Evolutionary conservation across 2,113 vertebrate species (phyloP).

Genomic region (Campylorhamphus procurvoides): DNA sequence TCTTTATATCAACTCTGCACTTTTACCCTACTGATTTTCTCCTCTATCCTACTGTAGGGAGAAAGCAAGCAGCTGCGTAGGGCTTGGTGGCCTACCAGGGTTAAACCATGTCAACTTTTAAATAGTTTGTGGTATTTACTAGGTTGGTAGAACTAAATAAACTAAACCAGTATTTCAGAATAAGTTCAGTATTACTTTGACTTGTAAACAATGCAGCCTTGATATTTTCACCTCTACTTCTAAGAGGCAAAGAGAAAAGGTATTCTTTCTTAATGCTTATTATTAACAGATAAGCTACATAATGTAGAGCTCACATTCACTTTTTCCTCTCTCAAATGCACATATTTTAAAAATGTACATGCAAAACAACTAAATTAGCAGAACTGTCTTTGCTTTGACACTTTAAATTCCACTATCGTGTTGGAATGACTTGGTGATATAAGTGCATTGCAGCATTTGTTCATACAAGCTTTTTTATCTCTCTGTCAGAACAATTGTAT

Average conservation of each 20-base stretch:
- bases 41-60: fast-evolving
- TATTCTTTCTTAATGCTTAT: background rate
- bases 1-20: background rate
- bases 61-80: fast-evolving
- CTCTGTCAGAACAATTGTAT: background rate
- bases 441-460: background rate
- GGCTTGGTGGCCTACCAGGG: background rate
- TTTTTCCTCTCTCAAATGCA: background rate
- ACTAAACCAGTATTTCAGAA: background rate
- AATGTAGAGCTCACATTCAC: background rate
- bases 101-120: background rate
- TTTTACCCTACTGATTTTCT: background rate
- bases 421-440: background rate
- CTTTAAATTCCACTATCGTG: background rate
- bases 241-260: background rate
- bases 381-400: background rate
- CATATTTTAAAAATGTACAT: background rate
- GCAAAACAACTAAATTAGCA: background rate
- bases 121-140: background rate
- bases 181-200: background rate
- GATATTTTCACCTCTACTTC: background rate
- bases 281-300: background rate
- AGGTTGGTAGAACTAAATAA: background rate
- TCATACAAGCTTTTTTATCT: background rate
- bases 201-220: background rate